Percentiles rank a stretch among this genome's conserved stretches.
These are phyloP conservation scores for Philypnodon macrostomus DNA, from an alignment of 2,797 vertebrate genomes.

Conservation along the genomic window DNA sequence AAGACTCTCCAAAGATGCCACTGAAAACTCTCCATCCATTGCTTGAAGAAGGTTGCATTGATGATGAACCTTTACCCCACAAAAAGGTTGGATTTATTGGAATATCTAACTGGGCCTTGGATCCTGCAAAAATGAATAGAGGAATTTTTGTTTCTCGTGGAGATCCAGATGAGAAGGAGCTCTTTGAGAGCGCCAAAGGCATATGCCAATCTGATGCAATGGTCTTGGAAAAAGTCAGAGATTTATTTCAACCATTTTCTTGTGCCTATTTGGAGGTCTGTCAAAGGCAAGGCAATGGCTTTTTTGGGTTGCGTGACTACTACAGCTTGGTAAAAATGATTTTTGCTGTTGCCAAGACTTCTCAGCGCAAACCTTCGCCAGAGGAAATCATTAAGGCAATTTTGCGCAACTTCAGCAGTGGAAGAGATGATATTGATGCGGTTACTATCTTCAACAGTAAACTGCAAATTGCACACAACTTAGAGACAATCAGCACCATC, in stretches of 20 bases:
- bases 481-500: conserved; percentile 76
- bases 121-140: conserved; percentile 98
- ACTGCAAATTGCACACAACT: conserved; percentile 50
- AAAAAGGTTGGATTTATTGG: conserved; percentile 96
- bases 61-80: conserved; percentile 87
- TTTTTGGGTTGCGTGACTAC: conserved; percentile 95
- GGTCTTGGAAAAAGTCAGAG: conserved; percentile 79
- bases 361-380: conserved; percentile 66
- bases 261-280: conserved; percentile 82
- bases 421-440: conserved; percentile 80
- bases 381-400: conserved; percentile 79
- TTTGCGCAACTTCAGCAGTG: conserved; percentile 93
- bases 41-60: conserved; percentile 94
- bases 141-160: conserved; percentile 94
- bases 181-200: conserved; percentile 86
- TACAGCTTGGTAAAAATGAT: conserved; percentile 98
- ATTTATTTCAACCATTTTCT: conserved; percentile 85
- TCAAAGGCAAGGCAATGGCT: conserved; percentile 82
- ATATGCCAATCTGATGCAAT: conserved; percentile 86
- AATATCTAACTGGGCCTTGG: conserved; percentile 97
- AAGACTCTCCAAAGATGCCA: conserved; percentile 96
- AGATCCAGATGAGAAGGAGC: conserved; percentile 83
- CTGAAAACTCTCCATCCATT: conserved; percentile 94
- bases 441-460: conserved; percentile 78
- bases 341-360: conserved; percentile 79